Evolutionary conservation across 2,888 invertebrate genomes (phyloP).

Genomic region (Epinotia brunnichana): DNA sequence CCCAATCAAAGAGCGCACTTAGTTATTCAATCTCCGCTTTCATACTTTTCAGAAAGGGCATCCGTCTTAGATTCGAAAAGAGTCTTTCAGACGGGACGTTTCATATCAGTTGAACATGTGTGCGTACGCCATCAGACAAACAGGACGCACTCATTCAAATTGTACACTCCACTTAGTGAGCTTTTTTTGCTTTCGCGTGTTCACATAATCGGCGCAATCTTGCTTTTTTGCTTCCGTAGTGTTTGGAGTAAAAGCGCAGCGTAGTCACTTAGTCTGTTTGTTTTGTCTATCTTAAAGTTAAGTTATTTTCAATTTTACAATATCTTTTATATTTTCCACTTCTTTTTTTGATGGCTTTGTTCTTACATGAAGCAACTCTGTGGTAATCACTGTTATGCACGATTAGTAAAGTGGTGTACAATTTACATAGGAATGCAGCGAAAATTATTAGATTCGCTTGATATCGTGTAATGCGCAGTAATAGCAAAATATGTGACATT

Average conservation of each 20-base stretch:
- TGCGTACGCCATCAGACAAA: constrained; percentile 70
- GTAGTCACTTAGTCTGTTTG: not conserved
- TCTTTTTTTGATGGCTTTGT: too few relatives aligned
- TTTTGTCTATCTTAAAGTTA: not conserved
- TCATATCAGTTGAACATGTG: constrained; percentile 71
- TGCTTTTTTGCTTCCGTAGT: constrained; percentile 46
- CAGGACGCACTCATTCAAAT: constrained; percentile 79
- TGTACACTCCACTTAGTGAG: constrained; percentile 67
- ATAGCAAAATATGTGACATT: too few relatives aligned
- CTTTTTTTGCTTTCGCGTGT: constrained; percentile 58
- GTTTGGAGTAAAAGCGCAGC: constrained; percentile 2
- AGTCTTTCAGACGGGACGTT: constrained; percentile 65
- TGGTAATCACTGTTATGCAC: too few relatives aligned
- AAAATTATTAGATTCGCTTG: too few relatives aligned
- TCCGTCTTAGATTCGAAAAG: constrained; percentile 55
- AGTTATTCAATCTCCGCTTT: constrained; percentile 60
- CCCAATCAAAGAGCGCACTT: constrained; percentile 68
- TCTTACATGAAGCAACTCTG: too few relatives aligned
- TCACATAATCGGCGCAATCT: constrained; percentile 69
- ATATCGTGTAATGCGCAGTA: too few relatives aligned
- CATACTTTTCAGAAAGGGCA: constrained; percentile 37
- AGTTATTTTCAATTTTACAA: too few relatives aligned
- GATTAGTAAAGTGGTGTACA: too few relatives aligned
- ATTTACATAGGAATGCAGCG: too few relatives aligned
- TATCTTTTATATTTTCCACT: too few relatives aligned